Conservation (phyloP, 2,797 vertebrate species). For the Anguilla megastoma region DNA sequence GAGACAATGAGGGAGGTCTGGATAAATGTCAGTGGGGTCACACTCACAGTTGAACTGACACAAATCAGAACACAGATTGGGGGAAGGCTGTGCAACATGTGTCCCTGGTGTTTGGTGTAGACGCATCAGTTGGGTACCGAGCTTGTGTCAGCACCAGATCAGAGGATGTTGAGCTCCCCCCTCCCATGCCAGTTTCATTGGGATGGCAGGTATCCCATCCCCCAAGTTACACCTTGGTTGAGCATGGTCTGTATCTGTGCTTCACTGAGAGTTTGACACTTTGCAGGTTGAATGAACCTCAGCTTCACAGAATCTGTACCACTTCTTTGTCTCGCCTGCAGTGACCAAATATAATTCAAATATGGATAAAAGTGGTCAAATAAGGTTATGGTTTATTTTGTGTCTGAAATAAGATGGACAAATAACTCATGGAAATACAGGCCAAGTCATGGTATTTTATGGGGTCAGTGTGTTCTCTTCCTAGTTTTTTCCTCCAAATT, state of each 20-base stretch:
- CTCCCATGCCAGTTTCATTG: background rate
- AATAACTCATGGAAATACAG: background rate
- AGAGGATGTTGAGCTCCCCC: background rate
- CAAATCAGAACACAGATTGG: conserved; percentile 6
- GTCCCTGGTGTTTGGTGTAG: background rate
- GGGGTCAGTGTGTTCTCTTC: background rate
- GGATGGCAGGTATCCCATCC: background rate
- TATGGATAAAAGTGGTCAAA: background rate
- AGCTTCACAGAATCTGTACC: background rate
- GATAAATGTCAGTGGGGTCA: conserved; percentile 1
- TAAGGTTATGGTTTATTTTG: background rate
- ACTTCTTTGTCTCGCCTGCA: background rate
- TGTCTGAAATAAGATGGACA: background rate
- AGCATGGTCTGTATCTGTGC: background rate
- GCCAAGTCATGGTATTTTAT: background rate
- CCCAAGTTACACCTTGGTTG: background rate
- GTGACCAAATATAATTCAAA: background rate
- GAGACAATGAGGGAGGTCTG: background rate
- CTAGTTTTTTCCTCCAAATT: background rate
- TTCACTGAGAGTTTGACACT: no score
- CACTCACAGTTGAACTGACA: background rate
- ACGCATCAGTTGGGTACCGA: background rate
- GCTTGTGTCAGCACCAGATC: no score
- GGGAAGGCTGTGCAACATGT: background rate
- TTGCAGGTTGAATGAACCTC: background rate